These are phyloP conservation scores for Seira sanloemensis DNA, from an alignment of 2,888 invertebrate genomes.

Conservation along the genomic window DNA sequence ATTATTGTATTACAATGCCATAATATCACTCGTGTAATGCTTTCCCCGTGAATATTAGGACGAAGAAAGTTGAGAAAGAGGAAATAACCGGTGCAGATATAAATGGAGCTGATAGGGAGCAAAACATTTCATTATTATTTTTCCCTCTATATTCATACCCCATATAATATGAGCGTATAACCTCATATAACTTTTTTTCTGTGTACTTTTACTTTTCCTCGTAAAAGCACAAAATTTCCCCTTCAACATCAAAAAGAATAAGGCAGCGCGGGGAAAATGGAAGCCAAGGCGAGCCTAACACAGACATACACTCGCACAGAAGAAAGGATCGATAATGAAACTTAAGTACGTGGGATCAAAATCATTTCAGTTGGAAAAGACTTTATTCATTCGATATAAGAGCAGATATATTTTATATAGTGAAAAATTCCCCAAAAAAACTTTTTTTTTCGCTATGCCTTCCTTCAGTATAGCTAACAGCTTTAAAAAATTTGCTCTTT, in stretches of 20 bases:
- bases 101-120: too few species aligned
- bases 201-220: conserved; percentile 39
- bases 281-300: conserved; percentile 29
- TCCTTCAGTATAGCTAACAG: too few species aligned
- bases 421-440: too few species aligned
- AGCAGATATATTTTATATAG: neutral
- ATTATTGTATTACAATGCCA: neutral
- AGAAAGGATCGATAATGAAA: conserved; percentile 63
- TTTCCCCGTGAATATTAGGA: neutral
- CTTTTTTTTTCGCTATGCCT: too few species aligned
- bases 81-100: too few species aligned
- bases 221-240: conserved; percentile 54
- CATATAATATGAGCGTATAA: too few species aligned
- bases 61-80: neutral
- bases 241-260: conserved; percentile 53
- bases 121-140: too few species aligned
- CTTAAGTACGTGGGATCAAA: conserved; percentile 65
- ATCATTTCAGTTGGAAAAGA: conserved; percentile 63
- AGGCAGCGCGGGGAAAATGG: conserved; percentile 3
- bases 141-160: too few species aligned
- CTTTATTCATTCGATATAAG: conserved; percentile 49
- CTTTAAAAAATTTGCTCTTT: too few species aligned
- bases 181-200: neutral
- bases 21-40: neutral
- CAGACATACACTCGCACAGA: conserved; percentile 35